Evolutionary conservation across 2,888 invertebrate genomes (phyloP), one percentile per base, ranked within the genome.

Genomic region (Lasioglossum pauxillum): DNA sequence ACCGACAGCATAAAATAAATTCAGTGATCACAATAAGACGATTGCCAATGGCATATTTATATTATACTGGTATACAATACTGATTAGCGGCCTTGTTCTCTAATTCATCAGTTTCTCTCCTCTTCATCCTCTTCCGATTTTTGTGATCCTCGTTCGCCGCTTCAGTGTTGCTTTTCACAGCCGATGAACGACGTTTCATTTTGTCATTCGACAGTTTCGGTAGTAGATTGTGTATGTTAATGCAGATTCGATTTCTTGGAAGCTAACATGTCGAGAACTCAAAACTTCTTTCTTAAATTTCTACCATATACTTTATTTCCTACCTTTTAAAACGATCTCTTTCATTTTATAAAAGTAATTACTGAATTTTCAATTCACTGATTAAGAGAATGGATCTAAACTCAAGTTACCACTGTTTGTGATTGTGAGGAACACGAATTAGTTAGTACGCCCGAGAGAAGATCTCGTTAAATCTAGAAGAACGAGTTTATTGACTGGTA

Each of bases 21-120:
- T 84, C 78, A 82, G 49, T 44, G 88, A 81, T 85, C 84, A 85
- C 87, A 88, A 83, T 84, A 67, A 78, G 75, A 80, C 76, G 82
- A 84, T 84, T 80, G 82, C 78, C 80, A 74, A 80, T 79, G 75
- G 75, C 84, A 75, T 81, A 53, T 53, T 53, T 23, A 23, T 53
- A 64, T 83, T 53, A 64, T 83, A 85, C 64, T 74, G 74, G 57
- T 78, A 76, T 75, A 84, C 80, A 87, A 89, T 86, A 89, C 82
- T 84, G 81, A 84, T 38, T 84, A 78, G 46, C 64, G 60, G 73
- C 79, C 74, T 74, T 75, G 60, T 75, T 31, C 41, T 31, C 35
- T 67, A 19, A 49, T 80, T 80, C 72, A 72, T 80, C 72, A 72
- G 74, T 71, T 72, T 23, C 12, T 5, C 4, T 10, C 38, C 35